phyloP scores from a whole-genome alignment of 2,113 vertebrate genomes.

The Candoia aspera region DNA sequence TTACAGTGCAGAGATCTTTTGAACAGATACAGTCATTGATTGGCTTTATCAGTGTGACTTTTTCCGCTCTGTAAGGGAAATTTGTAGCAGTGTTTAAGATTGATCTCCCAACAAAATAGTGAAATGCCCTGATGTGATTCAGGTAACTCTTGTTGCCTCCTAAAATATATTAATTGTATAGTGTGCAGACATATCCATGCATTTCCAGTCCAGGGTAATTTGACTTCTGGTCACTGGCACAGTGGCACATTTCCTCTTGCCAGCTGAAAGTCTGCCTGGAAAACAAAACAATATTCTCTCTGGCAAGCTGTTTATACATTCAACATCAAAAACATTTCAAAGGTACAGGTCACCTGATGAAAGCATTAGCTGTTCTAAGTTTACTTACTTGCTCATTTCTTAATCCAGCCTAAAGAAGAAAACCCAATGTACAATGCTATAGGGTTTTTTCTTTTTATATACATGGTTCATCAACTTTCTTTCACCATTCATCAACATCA shows the following conservation, averaged over 20 bases:
- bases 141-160: slow-evolving; percentile 34
- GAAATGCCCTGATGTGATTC: slow-evolving; percentile 49
- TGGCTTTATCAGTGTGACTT: slow-evolving; percentile 17
- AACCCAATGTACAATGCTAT: slow-evolving; percentile 47
- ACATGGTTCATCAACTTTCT: slow-evolving; percentile 51
- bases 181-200: not conserved
- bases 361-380: slow-evolving; percentile 67
- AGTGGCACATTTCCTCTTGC: slow-evolving; percentile 58
- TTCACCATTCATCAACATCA: slow-evolving; percentile 39
- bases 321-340: slow-evolving; percentile 71
- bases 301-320: slow-evolving; percentile 68
- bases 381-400: slow-evolving; percentile 69
- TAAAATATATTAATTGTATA: slow-evolving; percentile 31
- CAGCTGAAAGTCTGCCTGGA: slow-evolving; percentile 68
- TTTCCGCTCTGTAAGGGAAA: not conserved
- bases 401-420: slow-evolving; percentile 58
- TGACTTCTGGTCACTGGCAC: slow-evolving; percentile 64
- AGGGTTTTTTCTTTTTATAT: slow-evolving; percentile 61
- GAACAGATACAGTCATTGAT: slow-evolving; percentile 27
- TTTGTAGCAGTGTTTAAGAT: slow-evolving; percentile 27
- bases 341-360: slow-evolving; percentile 68
- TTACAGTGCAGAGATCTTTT: slow-evolving; percentile 32
- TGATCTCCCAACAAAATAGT: slow-evolving; percentile 54
- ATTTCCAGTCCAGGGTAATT: slow-evolving; percentile 60
- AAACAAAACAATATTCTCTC: slow-evolving; percentile 74